Base-by-base conservation (phyloP, 2,113 vertebrate species). In the Pteropus alecto region DNA sequence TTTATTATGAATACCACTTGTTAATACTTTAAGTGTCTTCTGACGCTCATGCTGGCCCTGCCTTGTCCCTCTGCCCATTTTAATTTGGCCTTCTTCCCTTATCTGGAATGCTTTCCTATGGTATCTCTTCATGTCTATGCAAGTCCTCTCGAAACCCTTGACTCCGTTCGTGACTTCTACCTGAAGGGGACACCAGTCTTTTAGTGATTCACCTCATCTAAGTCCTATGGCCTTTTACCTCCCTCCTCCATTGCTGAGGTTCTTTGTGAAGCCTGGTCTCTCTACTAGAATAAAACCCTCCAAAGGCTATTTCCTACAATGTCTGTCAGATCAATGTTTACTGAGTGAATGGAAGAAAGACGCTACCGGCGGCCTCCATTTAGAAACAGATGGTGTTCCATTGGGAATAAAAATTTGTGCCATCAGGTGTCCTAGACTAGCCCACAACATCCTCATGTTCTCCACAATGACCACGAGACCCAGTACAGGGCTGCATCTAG, bases 391-490 rank as follows among this genome's bases (percentile, higher is more conserved):
- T 58, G 26, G 12, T n/a, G 12, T 15, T 24, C 13, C 35, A 3
- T 26, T 38, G 28, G 65, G 67, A 74, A 33, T 6, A 15, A 67
- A 38, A 61, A 6, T 51, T 18, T 28, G 11, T 14, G 28, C 6
- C 4, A 1, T 7, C 30, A 73, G 22, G 46, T 35, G 21, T 28
- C 38, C 58, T 35, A 0, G 56, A 35, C 12, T 14, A 51, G n/a
- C 13, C 30, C 30, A 7, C 0, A 3, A 11, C 6, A 1, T 15
- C 38, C n/a, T 38, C 28, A 9, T 11, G 33, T 38, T 35, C 18
- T 15, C 70, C 61, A 54, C 5, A 3, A 35, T 18, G 30, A 54
- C 38, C 1, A 2, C 0, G 18, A 54, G 10, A 22, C 74, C 43
- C 13, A 8, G 7, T 12, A 1, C 5, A 18, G 33, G 11, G 60